phyloP scores from a whole-genome alignment of 1,140 invertebrate species.

The Zaprionus davidi region DNA sequence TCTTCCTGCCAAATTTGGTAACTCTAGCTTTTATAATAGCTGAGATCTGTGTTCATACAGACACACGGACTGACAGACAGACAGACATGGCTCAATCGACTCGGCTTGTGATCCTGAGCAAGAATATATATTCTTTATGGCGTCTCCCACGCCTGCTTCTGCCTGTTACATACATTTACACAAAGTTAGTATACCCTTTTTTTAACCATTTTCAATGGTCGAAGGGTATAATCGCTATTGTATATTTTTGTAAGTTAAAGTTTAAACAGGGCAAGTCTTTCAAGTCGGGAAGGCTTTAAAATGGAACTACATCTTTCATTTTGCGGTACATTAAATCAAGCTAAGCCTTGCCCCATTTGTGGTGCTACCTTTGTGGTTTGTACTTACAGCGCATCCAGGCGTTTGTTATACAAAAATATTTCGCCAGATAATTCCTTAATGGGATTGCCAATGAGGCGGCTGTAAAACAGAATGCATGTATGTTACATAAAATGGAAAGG shows the following conservation, averaged over 20 bases:
- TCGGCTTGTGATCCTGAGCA: no score
- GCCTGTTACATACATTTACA: no score
- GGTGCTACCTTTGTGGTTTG: conserved; percentile 10
- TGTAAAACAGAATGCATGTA: conserved; percentile 69
- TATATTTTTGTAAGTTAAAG: background rate
- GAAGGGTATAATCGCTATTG: no score
- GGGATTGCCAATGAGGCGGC: conserved; percentile 85
- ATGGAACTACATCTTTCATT: background rate
- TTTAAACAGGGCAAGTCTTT: background rate
- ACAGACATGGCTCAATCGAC: no score
- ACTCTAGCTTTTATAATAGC: no score
- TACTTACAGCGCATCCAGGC: conserved; percentile 86
- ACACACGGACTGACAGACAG: no score
- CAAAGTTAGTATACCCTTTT: no score
- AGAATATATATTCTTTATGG: no score
- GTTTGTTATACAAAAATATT: conserved; percentile 84
- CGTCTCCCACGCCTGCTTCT: no score
- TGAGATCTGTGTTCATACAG: no score
- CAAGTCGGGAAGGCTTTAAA: background rate
- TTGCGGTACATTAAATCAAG: conserved; percentile 24
- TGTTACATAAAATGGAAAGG: background rate
- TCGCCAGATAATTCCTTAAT: conserved; percentile 84
- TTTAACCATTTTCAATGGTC: no score
- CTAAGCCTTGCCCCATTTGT: conserved; percentile 13
- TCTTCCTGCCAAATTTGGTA: no score